These are phyloP conservation scores for Chelon auratus DNA, from an alignment of 2,797 vertebrate genomes.

Conservation along the genomic window DNA sequence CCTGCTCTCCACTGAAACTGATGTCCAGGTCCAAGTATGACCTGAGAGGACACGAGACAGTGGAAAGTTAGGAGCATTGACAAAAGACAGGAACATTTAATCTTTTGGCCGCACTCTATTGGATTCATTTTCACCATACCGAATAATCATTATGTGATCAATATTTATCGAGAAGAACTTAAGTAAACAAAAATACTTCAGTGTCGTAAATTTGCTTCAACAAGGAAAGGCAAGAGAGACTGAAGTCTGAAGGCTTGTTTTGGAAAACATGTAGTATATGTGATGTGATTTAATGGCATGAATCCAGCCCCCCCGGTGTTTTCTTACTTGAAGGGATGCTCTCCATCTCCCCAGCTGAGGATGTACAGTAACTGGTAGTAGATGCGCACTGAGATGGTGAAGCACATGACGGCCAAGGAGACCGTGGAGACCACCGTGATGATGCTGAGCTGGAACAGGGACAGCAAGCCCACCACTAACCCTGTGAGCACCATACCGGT, in stretches of 20 bases:
- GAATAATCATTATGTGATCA: background rate
- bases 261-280: background rate
- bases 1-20: constrained; percentile 86
- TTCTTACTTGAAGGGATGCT: constrained; percentile 90
- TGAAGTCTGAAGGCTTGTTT: background rate
- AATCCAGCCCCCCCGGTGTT: background rate
- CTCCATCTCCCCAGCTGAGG: constrained; percentile 86
- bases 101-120: background rate
- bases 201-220: too few relatives aligned
- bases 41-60: constrained; percentile 68
- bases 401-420: constrained; percentile 86
- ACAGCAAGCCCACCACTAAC: constrained; percentile 88
- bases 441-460: constrained; percentile 93
- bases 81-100: background rate
- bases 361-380: constrained; percentile 86
- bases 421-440: constrained; percentile 88
- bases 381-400: constrained; percentile 90
- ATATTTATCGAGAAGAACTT: too few relatives aligned
- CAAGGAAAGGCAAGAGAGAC: too few relatives aligned
- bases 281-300: constrained; percentile 16
- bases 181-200: too few relatives aligned
- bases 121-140: background rate
- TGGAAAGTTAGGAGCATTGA: background rate
- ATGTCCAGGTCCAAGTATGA: constrained; percentile 89
- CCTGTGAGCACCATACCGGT: constrained; percentile 89